Base-by-base conservation (phyloP, 2,888 invertebrate species). In the Machimus atricapillus region DNA sequence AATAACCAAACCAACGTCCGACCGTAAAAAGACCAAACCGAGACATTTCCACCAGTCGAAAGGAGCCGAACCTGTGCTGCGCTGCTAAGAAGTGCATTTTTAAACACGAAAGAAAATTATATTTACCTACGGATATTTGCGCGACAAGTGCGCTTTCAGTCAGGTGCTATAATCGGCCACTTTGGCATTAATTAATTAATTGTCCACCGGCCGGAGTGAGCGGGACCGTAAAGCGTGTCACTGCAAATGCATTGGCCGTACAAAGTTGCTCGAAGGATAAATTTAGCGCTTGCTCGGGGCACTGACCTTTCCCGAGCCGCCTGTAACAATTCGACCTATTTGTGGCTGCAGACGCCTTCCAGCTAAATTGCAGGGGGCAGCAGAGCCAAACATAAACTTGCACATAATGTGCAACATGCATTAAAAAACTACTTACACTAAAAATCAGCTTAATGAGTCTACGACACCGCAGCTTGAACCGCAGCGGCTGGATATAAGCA, bases 131-230 rank as follows among this genome's bases (percentile, higher is more conserved):
- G 43, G 23, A 78, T 7, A 43, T 19, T 16, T 78, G 43, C 37
- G 27, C 76, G 27, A 40, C 23, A 40, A 40, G 40, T 43, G 37
- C 23, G 19, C 23, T 37, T 78, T 78, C 43, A 37, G 34, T n/a
- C 76, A 76, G 76, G 76, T 76, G 76, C 34, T 37, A 78, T 23
- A 23, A 23, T 43, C 40, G 78, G 23, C 6, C 23, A 37, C 43
- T 43, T 78, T 43, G 43, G 40, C 40, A 78, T 43, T 78, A 78
- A 78, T 78, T 78, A 78, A 78, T 78, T 40, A 78, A 78, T 78
- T 78, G 78, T 78, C 43, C 16, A 37, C 23, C 14, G 37, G 9
- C 23, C 27, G 66, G 27, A 66, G 37, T 76, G 34, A 6, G 14
- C 34, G 34, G 7, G 37, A 7, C n/a, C 31, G 16, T 37, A 76